A percentile compares a stretch with the other conserved stretches of the same genome.
Conservation (phyloP, 1,140 invertebrate genomes). For the Eriocheir sinensis region DNA sequence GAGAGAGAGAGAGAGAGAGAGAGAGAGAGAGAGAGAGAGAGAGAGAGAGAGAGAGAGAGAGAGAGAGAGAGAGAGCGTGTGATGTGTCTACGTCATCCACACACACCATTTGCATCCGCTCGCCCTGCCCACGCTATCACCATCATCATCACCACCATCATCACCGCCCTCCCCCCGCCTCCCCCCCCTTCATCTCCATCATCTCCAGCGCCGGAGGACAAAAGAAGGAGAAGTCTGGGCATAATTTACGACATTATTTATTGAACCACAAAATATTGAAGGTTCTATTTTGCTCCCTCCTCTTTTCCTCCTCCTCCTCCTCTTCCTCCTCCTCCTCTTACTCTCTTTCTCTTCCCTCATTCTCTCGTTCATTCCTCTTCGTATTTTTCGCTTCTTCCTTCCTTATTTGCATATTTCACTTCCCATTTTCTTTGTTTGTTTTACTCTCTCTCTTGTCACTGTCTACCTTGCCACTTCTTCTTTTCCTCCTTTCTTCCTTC, state of each 20-base stretch:
- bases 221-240: constrained; percentile 74
- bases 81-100: constrained; percentile 66
- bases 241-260: constrained; percentile 74
- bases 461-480: no score
- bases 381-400: neutral
- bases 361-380: neutral
- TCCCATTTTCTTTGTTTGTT: no score
- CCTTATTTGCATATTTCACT: no score
- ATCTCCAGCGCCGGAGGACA: constrained; percentile 69
- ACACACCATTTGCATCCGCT: constrained; percentile 65
- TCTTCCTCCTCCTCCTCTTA: neutral
- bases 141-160: constrained; percentile 58
- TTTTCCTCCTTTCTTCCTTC: neutral
- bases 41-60: neutral
- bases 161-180: constrained; percentile 26
- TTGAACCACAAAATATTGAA: constrained; percentile 75
- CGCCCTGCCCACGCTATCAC: constrained; percentile 67
- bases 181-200: constrained; percentile 64
- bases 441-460: neutral
- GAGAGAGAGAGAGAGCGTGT: constrained; percentile 21
- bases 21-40: constrained; percentile 31
- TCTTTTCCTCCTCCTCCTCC: neutral
- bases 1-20: constrained; percentile 29
- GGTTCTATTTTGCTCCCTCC: constrained; percentile 63
- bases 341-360: neutral